Evolutionary conservation across 2,797 vertebrate genomes (phyloP).

Genomic region (Psittacula derbiana): DNA sequence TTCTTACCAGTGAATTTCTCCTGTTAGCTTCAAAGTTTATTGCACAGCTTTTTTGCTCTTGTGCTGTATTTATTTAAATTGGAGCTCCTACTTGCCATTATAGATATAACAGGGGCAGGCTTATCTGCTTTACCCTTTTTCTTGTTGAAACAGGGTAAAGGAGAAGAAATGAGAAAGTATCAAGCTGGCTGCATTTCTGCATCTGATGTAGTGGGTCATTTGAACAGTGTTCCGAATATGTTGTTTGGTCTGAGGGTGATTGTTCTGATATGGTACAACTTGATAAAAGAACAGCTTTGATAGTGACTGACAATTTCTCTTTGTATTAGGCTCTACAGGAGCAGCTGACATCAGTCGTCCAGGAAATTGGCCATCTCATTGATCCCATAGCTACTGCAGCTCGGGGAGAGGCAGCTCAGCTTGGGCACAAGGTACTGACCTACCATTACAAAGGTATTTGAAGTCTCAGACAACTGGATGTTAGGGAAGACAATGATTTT

Average conservation of each 20-base stretch:
- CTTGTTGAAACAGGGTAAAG: neutral
- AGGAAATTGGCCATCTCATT: slow-evolving; percentile 96
- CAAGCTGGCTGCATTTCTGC: neutral
- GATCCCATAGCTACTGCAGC: slow-evolving; percentile 93
- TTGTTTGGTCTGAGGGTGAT: neutral
- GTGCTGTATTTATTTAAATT: neutral
- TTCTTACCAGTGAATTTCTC: neutral
- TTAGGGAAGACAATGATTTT: neutral
- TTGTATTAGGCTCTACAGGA: slow-evolving; percentile 90
- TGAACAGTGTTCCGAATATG: neutral
- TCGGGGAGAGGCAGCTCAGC: slow-evolving; percentile 93
- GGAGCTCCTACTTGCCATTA: neutral
- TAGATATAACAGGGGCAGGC: neutral
- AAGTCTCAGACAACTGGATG: accelerated
- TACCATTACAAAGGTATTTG: neutral
- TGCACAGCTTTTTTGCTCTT: neutral
- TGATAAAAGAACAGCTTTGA: neutral
- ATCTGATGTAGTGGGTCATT: accelerated
- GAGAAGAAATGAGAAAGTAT: neutral
- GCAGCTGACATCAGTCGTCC: slow-evolving; percentile 94
- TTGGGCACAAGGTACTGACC: slow-evolving; percentile 91
- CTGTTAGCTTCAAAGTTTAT: neutral
- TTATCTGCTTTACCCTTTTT: neutral
- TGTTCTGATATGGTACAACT: neutral
- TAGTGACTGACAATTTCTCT: neutral